phyloP scores from a whole-genome alignment of 2,888 invertebrate genomes.

The Halocaridina rubra region DNA sequence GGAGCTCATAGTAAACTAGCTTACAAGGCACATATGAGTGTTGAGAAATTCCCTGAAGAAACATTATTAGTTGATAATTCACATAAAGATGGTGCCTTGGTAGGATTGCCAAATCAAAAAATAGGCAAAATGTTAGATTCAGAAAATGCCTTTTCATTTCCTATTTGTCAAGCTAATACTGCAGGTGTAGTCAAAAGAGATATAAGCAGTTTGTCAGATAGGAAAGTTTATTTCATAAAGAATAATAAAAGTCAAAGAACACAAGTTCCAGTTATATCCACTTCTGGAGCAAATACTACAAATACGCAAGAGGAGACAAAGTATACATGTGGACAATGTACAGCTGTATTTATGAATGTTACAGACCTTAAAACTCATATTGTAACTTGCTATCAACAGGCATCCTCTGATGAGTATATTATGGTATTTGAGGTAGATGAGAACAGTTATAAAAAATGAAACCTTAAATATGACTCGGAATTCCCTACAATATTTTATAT shows the following conservation, averaged over 20 bases:
- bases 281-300: neutral
- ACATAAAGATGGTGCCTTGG: neutral
- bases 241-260: too few species aligned
- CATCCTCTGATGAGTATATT: constrained; percentile 31
- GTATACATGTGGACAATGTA: constrained; percentile 41
- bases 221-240: too few species aligned
- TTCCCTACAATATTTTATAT: too few species aligned
- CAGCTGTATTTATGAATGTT: constrained; percentile 26
- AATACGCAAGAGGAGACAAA: constrained; percentile 25
- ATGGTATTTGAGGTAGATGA: constrained; percentile 49
- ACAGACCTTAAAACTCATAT: constrained; percentile 27
- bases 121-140: neutral
- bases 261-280: neutral
- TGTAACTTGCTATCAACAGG: constrained; percentile 35
- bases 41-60: neutral
- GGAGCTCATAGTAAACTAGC: too few species aligned
- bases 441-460: neutral
- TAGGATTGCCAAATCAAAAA: neutral
- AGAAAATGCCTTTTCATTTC: neutral
- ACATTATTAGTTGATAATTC: too few species aligned
- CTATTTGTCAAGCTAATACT: neutral
- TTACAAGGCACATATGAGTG: too few species aligned
- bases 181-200: too few species aligned
- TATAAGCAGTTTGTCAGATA: neutral
- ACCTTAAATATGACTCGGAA: too few species aligned